These are phyloP conservation scores for Porphyrio hochstetteri DNA, from an alignment of 2,113 vertebrate genomes.

Conservation along the genomic window DNA sequence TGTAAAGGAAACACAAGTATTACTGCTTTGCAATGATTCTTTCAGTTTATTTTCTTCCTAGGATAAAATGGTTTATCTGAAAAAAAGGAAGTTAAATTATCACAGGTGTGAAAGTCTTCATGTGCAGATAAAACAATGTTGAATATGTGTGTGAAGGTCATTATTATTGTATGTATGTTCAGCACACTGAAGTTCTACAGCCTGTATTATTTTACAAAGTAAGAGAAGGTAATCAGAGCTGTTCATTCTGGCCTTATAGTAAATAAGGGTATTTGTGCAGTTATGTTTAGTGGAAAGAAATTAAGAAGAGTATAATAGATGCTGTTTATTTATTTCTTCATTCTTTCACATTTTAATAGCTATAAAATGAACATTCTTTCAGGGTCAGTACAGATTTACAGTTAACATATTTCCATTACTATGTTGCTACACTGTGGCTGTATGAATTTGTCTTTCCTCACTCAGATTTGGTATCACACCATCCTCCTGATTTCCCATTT, in stretches of 20 bases:
- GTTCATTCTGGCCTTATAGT: background rate
- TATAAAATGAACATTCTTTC: background rate
- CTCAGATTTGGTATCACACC: background rate
- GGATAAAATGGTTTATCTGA: background rate
- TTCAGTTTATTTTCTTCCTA: background rate
- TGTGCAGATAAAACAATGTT: background rate
- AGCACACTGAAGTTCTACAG: background rate
- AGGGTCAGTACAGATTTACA: background rate
- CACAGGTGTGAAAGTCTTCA: background rate
- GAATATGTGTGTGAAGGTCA: fast-evolving
- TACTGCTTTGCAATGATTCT: background rate
- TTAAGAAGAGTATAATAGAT: background rate
- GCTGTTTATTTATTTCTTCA: background rate
- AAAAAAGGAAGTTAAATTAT: background rate
- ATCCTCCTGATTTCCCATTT: background rate
- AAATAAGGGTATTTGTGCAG: background rate
- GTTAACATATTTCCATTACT: background rate
- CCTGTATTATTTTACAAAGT: background rate
- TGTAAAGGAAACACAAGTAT: background rate
- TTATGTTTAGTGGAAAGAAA: background rate
- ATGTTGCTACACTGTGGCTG: background rate
- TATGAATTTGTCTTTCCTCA: background rate
- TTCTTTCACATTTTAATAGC: background rate
- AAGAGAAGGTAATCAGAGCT: background rate
- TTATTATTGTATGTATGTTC: background rate